Conservation (phyloP, 2,797 vertebrate genomes). For the Typhlichthys subterraneus region DNA sequence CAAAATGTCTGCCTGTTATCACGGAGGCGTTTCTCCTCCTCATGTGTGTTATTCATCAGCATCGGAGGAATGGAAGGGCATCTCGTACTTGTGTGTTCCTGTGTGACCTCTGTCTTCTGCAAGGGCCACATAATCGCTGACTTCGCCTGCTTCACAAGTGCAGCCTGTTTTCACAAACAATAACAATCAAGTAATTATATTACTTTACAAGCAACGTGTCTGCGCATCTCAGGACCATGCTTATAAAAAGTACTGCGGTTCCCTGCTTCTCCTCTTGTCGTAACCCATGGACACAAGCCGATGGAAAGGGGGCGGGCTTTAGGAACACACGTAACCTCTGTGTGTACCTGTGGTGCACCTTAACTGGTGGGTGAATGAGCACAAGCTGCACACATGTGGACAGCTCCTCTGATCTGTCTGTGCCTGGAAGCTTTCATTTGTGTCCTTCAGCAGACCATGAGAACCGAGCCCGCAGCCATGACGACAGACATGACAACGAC, state of each 20-base stretch:
- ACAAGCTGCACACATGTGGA: conserved; percentile 41
- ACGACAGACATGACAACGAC: conserved; percentile 24
- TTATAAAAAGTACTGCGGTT: no score
- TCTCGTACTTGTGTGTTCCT: neutral
- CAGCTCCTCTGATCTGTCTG: conserved; percentile 40
- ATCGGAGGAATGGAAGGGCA: neutral
- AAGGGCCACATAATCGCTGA: neutral
- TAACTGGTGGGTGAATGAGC: conserved; percentile 23
- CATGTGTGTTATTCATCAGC: conserved; percentile 30
- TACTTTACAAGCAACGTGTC: neutral
- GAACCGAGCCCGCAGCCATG: conserved; percentile 52
- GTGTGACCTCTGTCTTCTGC: neutral
- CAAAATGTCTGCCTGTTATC: conserved; percentile 12
- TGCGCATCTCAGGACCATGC: no score
- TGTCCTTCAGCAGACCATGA: conserved; percentile 51
- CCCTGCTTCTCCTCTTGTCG: no score
- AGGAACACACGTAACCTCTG: conserved; percentile 5
- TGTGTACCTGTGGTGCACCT: conserved; percentile 15
- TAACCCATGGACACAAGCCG: no score
- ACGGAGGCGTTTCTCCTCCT: conserved; percentile 3
- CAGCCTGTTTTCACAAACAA: neutral
- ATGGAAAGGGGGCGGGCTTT: no score
- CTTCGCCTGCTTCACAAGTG: neutral
- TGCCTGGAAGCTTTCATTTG: conserved; percentile 32
- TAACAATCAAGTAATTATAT: neutral